phyloP scores from a whole-genome alignment of 2,888 invertebrate genomes.

The Zonitis immaculata region DNA sequence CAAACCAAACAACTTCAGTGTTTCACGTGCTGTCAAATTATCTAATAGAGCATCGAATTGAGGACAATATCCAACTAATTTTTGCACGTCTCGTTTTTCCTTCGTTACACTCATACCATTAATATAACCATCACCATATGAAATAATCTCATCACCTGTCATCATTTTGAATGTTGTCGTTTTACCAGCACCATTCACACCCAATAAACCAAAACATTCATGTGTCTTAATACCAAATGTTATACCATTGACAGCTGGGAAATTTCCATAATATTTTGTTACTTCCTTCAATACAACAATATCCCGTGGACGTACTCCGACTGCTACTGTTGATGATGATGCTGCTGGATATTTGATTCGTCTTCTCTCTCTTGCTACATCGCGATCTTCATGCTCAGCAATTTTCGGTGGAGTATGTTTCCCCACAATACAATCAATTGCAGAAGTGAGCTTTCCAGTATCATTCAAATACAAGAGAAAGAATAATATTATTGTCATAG shows the following conservation, averaged over 20 bases:
- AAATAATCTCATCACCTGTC: slow-evolving; percentile 73
- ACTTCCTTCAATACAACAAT: slow-evolving; percentile 61
- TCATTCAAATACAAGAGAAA: too few species aligned
- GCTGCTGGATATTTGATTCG: too few species aligned
- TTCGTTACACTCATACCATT: slow-evolving; percentile 44
- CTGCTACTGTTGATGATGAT: too few species aligned
- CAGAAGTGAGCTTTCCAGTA: too few species aligned
- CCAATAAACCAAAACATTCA: slow-evolving; percentile 78
- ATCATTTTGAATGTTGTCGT: slow-evolving; percentile 88
- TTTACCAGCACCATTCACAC: slow-evolving; percentile 85
- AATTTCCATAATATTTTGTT: slow-evolving; percentile 65
- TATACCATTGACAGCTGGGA: slow-evolving; percentile 71
- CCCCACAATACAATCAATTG: too few species aligned
- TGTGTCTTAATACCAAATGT: slow-evolving; percentile 61
- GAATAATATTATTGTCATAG: too few species aligned
- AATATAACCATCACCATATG: slow-evolving; percentile 67
- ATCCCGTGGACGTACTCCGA: too few species aligned
- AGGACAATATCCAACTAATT: slow-evolving; percentile 55
- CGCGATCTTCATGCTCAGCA: too few species aligned
- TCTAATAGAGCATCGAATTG: slow-evolving; percentile 56
- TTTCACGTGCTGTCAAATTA: slow-evolving; percentile 54
- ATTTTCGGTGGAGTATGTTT: too few species aligned
- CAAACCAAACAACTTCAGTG: slow-evolving; percentile 52
- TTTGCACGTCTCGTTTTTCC: slow-evolving; percentile 56
- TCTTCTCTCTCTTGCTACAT: slow-evolving; percentile 56